Base-by-base conservation (phyloP, 2,113 vertebrate species). In the Lichenostomus cassidix region DNA sequence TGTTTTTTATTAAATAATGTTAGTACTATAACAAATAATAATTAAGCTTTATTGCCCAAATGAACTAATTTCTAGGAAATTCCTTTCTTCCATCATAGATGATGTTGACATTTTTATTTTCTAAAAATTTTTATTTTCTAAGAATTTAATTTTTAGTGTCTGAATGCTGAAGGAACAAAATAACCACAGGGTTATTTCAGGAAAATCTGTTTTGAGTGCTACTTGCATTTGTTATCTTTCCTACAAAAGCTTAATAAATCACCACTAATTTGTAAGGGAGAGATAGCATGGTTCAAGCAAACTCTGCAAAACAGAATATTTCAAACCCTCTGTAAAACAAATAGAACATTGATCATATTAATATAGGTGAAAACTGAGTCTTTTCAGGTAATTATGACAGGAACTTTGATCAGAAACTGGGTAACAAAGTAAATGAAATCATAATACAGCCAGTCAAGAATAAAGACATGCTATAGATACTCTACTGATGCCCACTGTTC, bases 91-190 rank as follows among this genome's bases (percentile, higher is more conserved):
- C 33, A 69, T 22, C 21, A 49, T 1, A 77, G 53, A 56, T 35
- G 15, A 85, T 33, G 28, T 4, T 31, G 17, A 53, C 4, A 21
- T 71, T 47, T 71, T 49, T 44, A 33, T 65, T 75, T 71, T 59
- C 8, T 17, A 67, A 75, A 5, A 60, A 64, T 68, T 85, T 88
- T 46, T 39, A 39, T 39, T 39, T 39, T 39, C 39, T 39, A 39
- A 39, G 11, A 39, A 78, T 74, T 60, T 87, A 79, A 33, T 75
- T 87, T 90, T 73, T 82, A 41, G 83, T 24, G 58, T 73, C 31
- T 84, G 70, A 94, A 78, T 39, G 31, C n/a, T 91, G 44, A 91
- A 91, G 31, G 60, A 69, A 94, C 41, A 91, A 52, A 92, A 92
- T 24, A 95, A 76, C 62, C 24, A 64, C 56, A 81, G 17, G 11